Conservation (phyloP, 1,140 invertebrate genomes). For the Leguminivora glycinivorella region DNA sequence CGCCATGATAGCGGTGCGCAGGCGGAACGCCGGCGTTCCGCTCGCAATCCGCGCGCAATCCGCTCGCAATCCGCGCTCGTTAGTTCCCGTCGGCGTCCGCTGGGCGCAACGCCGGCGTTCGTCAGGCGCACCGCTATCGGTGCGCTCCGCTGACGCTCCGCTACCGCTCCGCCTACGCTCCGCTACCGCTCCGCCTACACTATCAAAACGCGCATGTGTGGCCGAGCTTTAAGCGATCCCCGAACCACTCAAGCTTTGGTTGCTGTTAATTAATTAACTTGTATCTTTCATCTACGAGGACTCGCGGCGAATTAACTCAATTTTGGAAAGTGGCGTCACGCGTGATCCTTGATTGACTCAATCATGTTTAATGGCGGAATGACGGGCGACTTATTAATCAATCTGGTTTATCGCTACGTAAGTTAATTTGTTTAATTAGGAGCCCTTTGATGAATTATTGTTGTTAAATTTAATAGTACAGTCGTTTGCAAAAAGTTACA, state of each 20-base stretch:
- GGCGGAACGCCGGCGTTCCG: too few species aligned
- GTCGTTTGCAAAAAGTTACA: not conserved
- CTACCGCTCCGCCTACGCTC: too few species aligned
- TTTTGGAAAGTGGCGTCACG: conserved; percentile 65
- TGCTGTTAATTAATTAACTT: conserved; percentile 22
- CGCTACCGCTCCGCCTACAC: too few species aligned
- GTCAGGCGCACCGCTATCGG: too few species aligned
- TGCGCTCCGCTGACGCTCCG: too few species aligned
- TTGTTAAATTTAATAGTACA: not conserved
- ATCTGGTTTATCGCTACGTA: not conserved
- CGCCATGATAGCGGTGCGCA: too few species aligned
- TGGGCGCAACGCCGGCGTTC: too few species aligned
- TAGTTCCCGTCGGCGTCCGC: too few species aligned
- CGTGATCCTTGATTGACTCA: conserved; percentile 31
- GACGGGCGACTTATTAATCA: not conserved
- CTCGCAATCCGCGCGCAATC: too few species aligned
- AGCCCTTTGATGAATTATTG: not conserved
- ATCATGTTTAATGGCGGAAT: conserved; percentile 21
- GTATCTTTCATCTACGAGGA: conserved; percentile 12
- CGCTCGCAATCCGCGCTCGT: too few species aligned
- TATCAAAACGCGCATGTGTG: too few species aligned
- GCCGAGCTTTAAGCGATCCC: conserved; percentile 20
- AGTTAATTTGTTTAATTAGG: conserved; percentile 5
- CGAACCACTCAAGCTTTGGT: not conserved
- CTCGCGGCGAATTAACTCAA: conserved; percentile 41